Evolutionary conservation across 2,113 vertebrate genomes (phyloP).

Genomic region (Panthera tigris): DNA sequence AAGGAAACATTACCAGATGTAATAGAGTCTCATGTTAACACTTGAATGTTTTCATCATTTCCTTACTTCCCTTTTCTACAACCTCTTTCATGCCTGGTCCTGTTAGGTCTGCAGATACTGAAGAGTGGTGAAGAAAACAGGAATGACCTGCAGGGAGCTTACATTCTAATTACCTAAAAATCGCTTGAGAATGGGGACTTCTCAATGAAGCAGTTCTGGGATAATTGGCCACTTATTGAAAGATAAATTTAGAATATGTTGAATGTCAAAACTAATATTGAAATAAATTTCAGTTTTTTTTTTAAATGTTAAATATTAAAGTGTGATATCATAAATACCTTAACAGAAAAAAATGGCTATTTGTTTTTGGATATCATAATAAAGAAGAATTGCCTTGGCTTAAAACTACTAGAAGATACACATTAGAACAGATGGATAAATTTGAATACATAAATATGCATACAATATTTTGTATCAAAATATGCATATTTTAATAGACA

Average conservation of each 20-base stretch:
- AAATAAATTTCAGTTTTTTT: not conserved
- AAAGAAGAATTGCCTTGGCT: not conserved
- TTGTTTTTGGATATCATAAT: not conserved
- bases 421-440: not conserved
- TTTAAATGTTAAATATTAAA: not conserved
- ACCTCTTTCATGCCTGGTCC: not conserved
- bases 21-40: not conserved
- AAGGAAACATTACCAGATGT: not conserved
- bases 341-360: not conserved
- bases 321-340: not conserved
- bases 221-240: not conserved
- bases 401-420: not conserved
- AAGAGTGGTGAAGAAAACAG: not conserved
- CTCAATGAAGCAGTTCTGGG: not conserved
- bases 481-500: not conserved
- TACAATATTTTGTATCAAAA: not conserved
- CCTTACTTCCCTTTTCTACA: not conserved
- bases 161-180: not conserved
- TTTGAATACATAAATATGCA: not conserved
- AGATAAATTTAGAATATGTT: not conserved
- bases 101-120: not conserved
- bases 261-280: not conserved
- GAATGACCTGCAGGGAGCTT: too few species aligned
- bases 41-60: not conserved
- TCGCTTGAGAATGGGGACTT: not conserved